Evolutionary conservation across 1,140 invertebrate species (phyloP), one percentile per base, ranked within the genome.

Genomic region (Batillaria attramentaria): DNA sequence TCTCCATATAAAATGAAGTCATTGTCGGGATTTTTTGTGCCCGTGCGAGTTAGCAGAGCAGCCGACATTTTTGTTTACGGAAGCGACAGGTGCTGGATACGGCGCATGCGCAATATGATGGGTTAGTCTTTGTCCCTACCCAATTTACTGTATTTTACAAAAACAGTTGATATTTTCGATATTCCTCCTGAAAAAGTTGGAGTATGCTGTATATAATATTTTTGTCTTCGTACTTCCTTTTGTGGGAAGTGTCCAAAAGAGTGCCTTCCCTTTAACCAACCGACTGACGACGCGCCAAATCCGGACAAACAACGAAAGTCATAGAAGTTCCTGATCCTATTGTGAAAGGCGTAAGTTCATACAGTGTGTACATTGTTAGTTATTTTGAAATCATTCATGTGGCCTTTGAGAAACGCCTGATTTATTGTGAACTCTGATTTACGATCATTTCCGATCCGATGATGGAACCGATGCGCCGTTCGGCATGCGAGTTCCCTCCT

Each of bases 11-110:
- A 42, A 33, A 75, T 39, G 62, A 75, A 75, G n/a, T 75, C 57
- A 28, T 75, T 39, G 54, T 75, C 54, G 62, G 73, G 73, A 35
- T 75, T 75, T 60, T 28, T 57, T 2, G 41, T 54, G 24, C 73
- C 54, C 28, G 57, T 62, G 24, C 73, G 73, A 39, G 57, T 62
- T 13, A 75, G 24, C 3, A 62, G 35, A 75, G 73, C 73, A 75
- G 73, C 39, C 73, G 73, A 75, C 73, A 75, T 75, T 75, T 75
- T 62, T 75, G 73, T 75, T 75, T 62, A 75, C 73, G 73, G 73
- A 75, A 75, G 39, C 73, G 39, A 65, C 57, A 42, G 37, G 1
- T 13, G 35, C 73, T 42, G n/a, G 33, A 62, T 75, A 75, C 73
- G 3, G 28, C 73, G 73, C 73, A 75, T 75, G 73, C 73, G 73